Base-by-base conservation (phyloP, 2,797 vertebrate species). In the Lepilemur septentrionalis region DNA sequence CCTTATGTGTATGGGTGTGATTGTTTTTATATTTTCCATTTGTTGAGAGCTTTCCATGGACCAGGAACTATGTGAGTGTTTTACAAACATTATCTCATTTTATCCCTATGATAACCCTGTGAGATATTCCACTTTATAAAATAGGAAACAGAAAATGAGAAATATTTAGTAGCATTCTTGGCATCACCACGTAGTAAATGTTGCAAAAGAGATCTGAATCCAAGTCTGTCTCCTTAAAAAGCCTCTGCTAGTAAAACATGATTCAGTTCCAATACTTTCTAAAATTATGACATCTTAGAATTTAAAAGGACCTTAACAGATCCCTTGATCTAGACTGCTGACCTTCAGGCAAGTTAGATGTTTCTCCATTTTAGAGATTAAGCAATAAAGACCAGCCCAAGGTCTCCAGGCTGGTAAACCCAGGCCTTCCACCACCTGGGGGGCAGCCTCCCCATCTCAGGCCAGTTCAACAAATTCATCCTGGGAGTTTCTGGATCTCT, bases 131-230 rank as follows among this genome's bases (percentile, higher is more conserved):
- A 35, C 8, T 43, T 93, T 52, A 78, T 38, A 93, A 89, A 89
- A 80, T 65, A 85, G 22, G 84, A 80, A 92, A 73, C 20, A 57
- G 25, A 81, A 89, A 79, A 81, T 41, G n/a, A 87, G 38, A 81
- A 69, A 50, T n/a, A 41, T 20, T 79, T 87, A 86, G 32, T 72
- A 75, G 28, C 73, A 55, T 57, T 75, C 57, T 38, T 76, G 28
- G 32, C 35, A 67, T n/a, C 46, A 22, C 14, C 30, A 41, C 52
- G 22, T 38, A 90, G 69, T 52, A 89, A 50, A 22, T 61, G 22
- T 32, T 92, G 18, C 67, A 83, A 94, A 76, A 84, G 43, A 72
- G 18, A 89, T 61, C 91, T 72, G 52, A 87, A 30, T 94, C 52
- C 55, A 93, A 85, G 20, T 63, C 46, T 93, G 9, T 85, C 18